Base-by-base conservation (phyloP, 2,888 invertebrate genomes). In the Dendrolimus houi region DNA sequence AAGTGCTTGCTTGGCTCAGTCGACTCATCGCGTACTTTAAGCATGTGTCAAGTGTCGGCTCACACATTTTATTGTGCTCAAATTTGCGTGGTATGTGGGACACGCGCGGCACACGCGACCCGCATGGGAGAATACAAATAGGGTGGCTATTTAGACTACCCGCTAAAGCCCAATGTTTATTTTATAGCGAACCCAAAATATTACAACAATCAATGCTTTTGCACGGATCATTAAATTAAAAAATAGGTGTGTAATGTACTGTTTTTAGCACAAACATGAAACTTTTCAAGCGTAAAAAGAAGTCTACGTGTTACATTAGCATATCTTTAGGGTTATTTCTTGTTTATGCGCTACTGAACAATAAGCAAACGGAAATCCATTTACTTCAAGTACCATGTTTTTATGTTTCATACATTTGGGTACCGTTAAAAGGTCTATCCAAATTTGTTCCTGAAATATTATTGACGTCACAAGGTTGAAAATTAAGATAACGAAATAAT, bases 91-190 rank as follows among this genome's bases (percentile, higher is more conserved):
- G 71, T 74, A 89, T 87, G 83, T 73, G 87, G 85, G 87, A 83
- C 89, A 89, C 88, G 87, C 83, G 87, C 74, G 52, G 52, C 58
- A 67, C 89, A 89, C 88, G 81, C 85, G 89, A 86, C 88, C 89
- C 88, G 88, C 87, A 88, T 88, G 69, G 59, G 70, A 71, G 64
- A 67, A 58, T 56, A 59, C 54, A 56, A 60, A 58, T 66, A 59
- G 74, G 77, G 78, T 69, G 68, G 58, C 47, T 47, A 29, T 47
- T 47, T 47, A 47, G 0, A 47, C 47, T 29, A 29, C 29, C 29
- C 29, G 29, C 29, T 6, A 47, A 47, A 47, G 47, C 47, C 54
- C 9, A 10, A 47, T 12, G 9, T 47, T 47, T 29, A 29, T 29
- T 47, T 6, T 47, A 47, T 47, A 47, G 3, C 47, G 47, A 10